Percentiles rank a stretch among this genome's conserved stretches.
Evolutionary conservation across 2,888 invertebrate genomes (phyloP).

Genomic region (Phania funesta): DNA sequence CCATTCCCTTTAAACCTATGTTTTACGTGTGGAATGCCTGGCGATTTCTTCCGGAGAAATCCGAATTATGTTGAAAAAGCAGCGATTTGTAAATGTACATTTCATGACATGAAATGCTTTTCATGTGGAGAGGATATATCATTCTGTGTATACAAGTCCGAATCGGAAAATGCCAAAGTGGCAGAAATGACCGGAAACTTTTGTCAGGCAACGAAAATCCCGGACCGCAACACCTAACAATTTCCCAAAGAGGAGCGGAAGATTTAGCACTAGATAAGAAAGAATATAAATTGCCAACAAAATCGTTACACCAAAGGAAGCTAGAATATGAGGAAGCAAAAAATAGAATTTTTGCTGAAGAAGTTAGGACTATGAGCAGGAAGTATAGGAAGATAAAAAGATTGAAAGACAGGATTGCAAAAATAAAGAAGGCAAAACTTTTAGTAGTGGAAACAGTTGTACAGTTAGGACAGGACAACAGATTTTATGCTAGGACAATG

Average conservation of each 20-base stretch:
- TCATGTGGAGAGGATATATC: neutral
- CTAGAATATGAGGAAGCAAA: slow-evolving; percentile 6
- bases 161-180: neutral
- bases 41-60: neutral
- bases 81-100: neutral
- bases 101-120: neutral
- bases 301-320: slow-evolving; percentile 18
- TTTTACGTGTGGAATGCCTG: neutral
- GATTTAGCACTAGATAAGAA: neutral
- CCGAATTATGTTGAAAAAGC: neutral
- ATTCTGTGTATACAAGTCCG: neutral
- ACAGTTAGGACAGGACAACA: neutral
- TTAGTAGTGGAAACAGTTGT: slow-evolving; percentile 20
- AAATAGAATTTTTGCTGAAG: neutral
- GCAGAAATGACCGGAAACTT: neutral
- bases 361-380: neutral
- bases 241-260: neutral
- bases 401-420: neutral
- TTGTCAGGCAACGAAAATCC: neutral
- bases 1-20: neutral
- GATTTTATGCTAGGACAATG: neutral
- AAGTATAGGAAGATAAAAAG: slow-evolving; percentile 14
- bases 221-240: neutral
- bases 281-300: neutral
- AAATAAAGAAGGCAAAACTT: slow-evolving; percentile 7